Percentiles rank a stretch among this genome's conserved stretches.
Evolutionary conservation across 2,888 invertebrate species (phyloP).

Genomic region (Archaeoteleia sp.): DNA sequence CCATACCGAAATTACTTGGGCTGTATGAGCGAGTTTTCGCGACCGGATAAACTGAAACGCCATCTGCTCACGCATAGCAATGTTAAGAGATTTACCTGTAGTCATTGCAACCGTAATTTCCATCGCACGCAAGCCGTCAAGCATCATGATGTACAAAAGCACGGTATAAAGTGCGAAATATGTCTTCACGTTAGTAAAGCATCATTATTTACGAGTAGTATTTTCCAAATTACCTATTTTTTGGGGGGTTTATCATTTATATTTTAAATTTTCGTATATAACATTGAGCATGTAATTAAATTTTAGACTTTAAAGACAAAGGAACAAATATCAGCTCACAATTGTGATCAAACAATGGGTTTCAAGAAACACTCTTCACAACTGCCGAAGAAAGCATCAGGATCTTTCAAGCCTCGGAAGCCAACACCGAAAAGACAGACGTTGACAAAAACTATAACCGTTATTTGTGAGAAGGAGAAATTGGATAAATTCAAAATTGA

Average conservation of each 20-base stretch:
- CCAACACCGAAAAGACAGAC: slow-evolving; percentile 71
- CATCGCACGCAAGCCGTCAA: slow-evolving; percentile 71
- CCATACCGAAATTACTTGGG: slow-evolving; percentile 79
- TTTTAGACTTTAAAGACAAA: slow-evolving; percentile 69
- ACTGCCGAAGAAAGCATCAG: slow-evolving; percentile 70
- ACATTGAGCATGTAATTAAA: slow-evolving; percentile 4
- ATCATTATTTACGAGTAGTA: neutral
- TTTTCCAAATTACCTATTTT: neutral
- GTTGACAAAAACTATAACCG: slow-evolving; percentile 61
- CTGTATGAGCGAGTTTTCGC: slow-evolving; percentile 81
- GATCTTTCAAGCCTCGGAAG: slow-evolving; percentile 71
- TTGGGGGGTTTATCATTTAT: neutral
- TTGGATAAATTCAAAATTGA: slow-evolving; percentile 63
- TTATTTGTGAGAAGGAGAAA: slow-evolving; percentile 65
- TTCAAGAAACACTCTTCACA: slow-evolving; percentile 67
- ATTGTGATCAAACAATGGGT: slow-evolving; percentile 66
- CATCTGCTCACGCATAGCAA: slow-evolving; percentile 80
- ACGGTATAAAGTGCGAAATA: slow-evolving; percentile 69
- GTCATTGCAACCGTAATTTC: slow-evolving; percentile 70
- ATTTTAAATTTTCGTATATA: slow-evolving; percentile 1
- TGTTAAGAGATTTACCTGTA: slow-evolving; percentile 70
- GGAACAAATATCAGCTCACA: slow-evolving; percentile 69
- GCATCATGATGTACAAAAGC: slow-evolving; percentile 71
- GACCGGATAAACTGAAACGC: slow-evolving; percentile 79
- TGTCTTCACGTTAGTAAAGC: slow-evolving; percentile 68